Evolutionary conservation across 1,140 invertebrate genomes (phyloP).

Genomic region (Chrysomallon squamiferum): DNA sequence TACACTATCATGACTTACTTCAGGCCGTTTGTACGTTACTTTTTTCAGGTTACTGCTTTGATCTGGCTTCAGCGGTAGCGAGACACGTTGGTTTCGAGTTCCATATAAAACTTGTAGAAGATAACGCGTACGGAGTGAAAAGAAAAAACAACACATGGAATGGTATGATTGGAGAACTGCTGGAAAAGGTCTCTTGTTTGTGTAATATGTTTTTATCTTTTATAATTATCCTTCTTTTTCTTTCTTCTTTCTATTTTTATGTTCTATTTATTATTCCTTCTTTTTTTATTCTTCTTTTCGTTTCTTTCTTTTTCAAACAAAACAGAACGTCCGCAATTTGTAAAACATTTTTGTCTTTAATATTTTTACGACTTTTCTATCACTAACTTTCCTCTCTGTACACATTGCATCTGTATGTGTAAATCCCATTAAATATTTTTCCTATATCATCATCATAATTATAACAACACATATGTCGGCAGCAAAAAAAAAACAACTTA

Average conservation of each 20-base stretch:
- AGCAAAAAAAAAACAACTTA: too few species aligned
- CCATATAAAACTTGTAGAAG: constrained; percentile 83
- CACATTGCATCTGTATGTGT: too few species aligned
- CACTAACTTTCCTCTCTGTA: too few species aligned
- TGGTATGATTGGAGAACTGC: constrained; percentile 62
- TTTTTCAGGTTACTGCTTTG: constrained; percentile 52
- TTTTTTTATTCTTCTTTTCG: background rate
- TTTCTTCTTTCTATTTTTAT: background rate
- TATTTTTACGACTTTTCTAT: too few species aligned
- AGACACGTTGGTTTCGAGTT: constrained; percentile 78
- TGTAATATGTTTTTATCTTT: background rate
- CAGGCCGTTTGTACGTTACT: too few species aligned
- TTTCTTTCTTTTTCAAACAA: background rate
- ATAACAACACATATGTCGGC: too few species aligned
- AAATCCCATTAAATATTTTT: too few species aligned
- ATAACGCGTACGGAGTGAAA: constrained; percentile 87
- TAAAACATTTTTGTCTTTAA: too few species aligned
- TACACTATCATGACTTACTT: too few species aligned
- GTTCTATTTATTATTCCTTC: background rate
- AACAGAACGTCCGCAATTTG: too few species aligned
- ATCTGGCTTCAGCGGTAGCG: constrained; percentile 40
- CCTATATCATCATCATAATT: too few species aligned
- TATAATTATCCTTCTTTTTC: background rate
- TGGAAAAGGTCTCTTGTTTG: constrained; percentile 63
- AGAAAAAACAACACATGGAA: constrained; percentile 69